These are phyloP conservation scores for Bos taurus DNA, from an alignment of 2,113 vertebrate species.

Conservation along the genomic window DNA sequence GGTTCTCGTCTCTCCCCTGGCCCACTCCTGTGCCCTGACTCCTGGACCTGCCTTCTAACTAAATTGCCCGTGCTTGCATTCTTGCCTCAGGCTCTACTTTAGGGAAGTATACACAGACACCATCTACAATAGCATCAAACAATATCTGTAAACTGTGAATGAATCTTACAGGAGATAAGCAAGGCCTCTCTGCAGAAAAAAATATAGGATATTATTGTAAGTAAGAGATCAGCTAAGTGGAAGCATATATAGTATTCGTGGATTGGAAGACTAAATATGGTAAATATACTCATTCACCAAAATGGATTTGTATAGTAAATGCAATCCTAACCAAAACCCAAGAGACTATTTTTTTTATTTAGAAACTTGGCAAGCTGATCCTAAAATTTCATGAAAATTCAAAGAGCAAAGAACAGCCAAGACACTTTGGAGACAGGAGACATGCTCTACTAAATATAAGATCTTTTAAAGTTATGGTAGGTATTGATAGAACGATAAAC, in stretches of 20 bases:
- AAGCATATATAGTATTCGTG: not conserved
- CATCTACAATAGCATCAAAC: not conserved
- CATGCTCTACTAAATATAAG: not conserved
- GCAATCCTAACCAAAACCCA: not conserved
- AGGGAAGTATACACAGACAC: not conserved
- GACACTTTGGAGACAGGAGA: not conserved
- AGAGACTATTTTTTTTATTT: too few species aligned
- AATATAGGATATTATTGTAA: too few species aligned
- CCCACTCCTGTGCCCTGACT: not conserved
- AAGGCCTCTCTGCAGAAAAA: not conserved
- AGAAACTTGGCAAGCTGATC: not conserved
- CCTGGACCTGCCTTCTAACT: not conserved
- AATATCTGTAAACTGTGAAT: accelerated
- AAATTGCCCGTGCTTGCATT: accelerated
- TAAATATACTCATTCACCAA: not conserved
- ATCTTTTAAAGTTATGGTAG: not conserved
- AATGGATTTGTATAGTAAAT: not conserved
- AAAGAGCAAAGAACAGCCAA: not conserved
- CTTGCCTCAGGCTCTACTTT: not conserved
- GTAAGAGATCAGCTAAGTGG: not conserved
- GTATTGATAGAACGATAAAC: not conserved
- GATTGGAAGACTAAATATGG: not conserved
- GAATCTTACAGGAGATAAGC: not conserved
- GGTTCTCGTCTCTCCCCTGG: not conserved
- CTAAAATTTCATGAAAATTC: not conserved